Base-by-base conservation (phyloP, 1,140 invertebrate species). In the Zaprionus vittiger region DNA sequence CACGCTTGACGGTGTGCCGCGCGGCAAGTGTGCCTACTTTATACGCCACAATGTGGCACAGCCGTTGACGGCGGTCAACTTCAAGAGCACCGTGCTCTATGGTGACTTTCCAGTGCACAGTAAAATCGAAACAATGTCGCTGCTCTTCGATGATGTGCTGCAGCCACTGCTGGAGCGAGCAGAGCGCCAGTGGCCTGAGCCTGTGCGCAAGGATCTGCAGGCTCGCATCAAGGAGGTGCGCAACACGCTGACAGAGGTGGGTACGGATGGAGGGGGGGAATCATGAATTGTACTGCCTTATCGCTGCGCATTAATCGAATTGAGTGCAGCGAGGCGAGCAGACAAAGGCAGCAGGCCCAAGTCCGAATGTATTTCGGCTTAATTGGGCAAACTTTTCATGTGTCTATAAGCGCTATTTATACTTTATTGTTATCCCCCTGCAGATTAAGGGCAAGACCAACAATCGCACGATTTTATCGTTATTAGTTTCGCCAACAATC, bases 111-210 rank as follows among this genome's bases (percentile, higher is more conserved):
- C 96, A 1, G 94, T 95, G 5, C 95, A 95, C 78, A 95, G 87
- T 47, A 92, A 92, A 87, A 91, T 92, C 22, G 91, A 92, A 61
- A 92, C 96, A 2, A 92, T 98, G 15, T 94, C 95, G 22, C 93
- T 95, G 44, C 94, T 97, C 54, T 94, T 97, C 37, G 96, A 97
- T 87, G 95, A 97, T 82, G 96, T 97, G 92, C 64, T 96, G 41
- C 93, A 96, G 20, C 96, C 96, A 41, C 82, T 97, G 20, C 85
- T 97, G 56, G 94, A 94, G 4, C 95, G 94, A 82, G 91, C 94
- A 85, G 95, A 95, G 64, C 91, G 93, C 59, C 93, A 93, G 12
- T 97, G 96, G 96, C 96, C 96, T 0, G 86, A 93, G 24, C 94
- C 96, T 22, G 95, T 97, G 2, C 93, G 94, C 5, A 93, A 95